Evolutionary conservation across 2,113 vertebrate species (phyloP).

Genomic region (Myocastor coypus): DNA sequence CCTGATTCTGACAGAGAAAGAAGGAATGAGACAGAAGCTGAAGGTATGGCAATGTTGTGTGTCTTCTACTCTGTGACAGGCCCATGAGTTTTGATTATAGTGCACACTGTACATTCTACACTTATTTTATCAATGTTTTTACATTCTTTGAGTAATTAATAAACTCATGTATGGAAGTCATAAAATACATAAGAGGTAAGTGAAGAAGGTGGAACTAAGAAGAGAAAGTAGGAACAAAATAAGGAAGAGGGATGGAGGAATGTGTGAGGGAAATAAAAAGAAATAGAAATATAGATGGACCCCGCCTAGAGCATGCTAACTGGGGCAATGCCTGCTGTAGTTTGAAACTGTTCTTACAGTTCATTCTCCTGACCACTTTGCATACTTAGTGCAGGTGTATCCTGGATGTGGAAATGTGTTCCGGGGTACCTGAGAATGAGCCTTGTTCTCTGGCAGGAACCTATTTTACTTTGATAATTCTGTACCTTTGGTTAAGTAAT

Average conservation of each 20-base stretch:
- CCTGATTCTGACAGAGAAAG: not conserved
- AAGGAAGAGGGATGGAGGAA: not conserved
- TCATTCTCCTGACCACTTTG: not conserved
- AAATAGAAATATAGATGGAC: not conserved
- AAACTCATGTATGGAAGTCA: not conserved
- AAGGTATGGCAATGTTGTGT: not conserved
- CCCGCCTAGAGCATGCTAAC: not conserved
- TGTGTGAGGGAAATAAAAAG: not conserved
- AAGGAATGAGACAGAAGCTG: not conserved
- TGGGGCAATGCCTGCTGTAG: not conserved
- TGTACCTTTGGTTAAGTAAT: not conserved
- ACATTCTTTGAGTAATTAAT: constrained; percentile 6
- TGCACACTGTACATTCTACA: not conserved
- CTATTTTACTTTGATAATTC: not conserved
- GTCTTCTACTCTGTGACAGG: not conserved
- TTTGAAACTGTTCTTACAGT: not conserved
- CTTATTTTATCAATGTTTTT: not conserved
- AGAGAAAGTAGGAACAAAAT: not conserved
- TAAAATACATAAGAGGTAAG: not conserved
- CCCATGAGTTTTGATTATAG: not conserved
- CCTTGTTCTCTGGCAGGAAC: not conserved
- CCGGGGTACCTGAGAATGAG: not conserved
- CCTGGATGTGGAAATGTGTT: not conserved
- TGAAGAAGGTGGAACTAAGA: not conserved
- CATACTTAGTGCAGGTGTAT: not conserved